Base-by-base conservation (phyloP, 2,888 invertebrate species). In the Adela reaumurella region DNA sequence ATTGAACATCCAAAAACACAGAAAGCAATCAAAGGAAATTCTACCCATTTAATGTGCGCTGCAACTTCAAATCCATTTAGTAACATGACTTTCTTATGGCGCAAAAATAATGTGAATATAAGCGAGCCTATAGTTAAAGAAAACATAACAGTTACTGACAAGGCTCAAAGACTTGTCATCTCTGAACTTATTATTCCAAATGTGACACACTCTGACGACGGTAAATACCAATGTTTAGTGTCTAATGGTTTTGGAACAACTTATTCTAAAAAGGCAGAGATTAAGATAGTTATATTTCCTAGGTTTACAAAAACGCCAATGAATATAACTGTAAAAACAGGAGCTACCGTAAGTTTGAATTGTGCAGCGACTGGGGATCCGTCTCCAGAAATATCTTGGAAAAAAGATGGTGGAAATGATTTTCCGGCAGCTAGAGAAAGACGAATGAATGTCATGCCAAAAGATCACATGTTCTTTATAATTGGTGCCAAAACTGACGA, bases 401-500 rank as follows among this genome's bases (percentile, higher is more conserved):
- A 92, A 59, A 94, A 94, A 70, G 93, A 92, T 72, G 93, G 92
- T n/a, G 93, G 91, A 0, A 90, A 91, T 62, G 91, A 94, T 62
- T 97, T 97, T 67, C 96, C 96, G 6, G 97, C 97, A 4, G 97
- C 97, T 8, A 83, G 90, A 57, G 96, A 97, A 67, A 84, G 96
- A 44, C 81, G 97, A 35, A 90, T 97, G 88, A 91, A 92, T 70
- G 92, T 96, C 45, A 91, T 94, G 85, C 90, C 93, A 1, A 86
- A 87, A 24, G 96, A 97, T 64, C 92, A 95, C 66, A 87, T 90
- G 1, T 93, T 96, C 65, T 93, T 94, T 63, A 97, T 97, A 57
- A 85, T 93, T n/a, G 88, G 93, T 71, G 92, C 93, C 18, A 94
- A 93, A 67, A 84, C 88, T 1, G 84, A 85, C 29, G 97, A 97